Evolutionary conservation across 2,888 invertebrate genomes (phyloP), one percentile per base, ranked within the genome.

Genomic region (Diplazon laetatorius): DNA sequence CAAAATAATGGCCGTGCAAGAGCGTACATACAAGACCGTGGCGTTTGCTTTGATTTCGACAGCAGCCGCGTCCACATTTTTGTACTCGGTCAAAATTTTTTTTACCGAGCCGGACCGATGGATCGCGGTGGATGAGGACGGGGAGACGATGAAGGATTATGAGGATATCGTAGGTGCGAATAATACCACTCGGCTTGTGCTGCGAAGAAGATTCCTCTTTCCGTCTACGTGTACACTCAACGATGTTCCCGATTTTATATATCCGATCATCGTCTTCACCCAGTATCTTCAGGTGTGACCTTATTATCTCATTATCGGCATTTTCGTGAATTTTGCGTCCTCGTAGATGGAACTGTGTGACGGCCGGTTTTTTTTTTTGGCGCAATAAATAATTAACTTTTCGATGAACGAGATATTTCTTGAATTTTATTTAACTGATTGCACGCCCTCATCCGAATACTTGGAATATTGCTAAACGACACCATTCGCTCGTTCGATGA

Each of bases 211-310:
- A 18, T 82, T 78, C 52, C 69, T 81, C 1, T 80, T 84, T 60
- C 82, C 84, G 6, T 78, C 76, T 8, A 78, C 80, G n/a, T 84
- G 83, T 25, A 74, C 83, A 5, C 75, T 80, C 14, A 73, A 84
- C 42, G 60, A 62, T 39, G 62, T 79, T 57, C 74, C 76, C 16
- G 68, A 80, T 48, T 59, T 63, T 4, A 16, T 82, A 0, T 83
- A 83, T 65, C 68, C 74, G 8, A 46, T 52, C 2, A 66, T 82
- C 62, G 37, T 76, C 10, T 68, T 78, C 50, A 52, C 62, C 14
- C 79, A 79, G 48, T 79, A 79, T 60, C 66, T 79, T 42, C 79
- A 79, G 72, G 79, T 76, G 52, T 18, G 44, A 57, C n/a, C 25
- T 3, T 6, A 14, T 57, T 3, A n/a, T n/a, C n/a, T n/a, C n/a